Evolutionary conservation across 2,113 vertebrate species (phyloP), one percentile per base, ranked within the genome.

Genomic region (Neotoma lepida): DNA sequence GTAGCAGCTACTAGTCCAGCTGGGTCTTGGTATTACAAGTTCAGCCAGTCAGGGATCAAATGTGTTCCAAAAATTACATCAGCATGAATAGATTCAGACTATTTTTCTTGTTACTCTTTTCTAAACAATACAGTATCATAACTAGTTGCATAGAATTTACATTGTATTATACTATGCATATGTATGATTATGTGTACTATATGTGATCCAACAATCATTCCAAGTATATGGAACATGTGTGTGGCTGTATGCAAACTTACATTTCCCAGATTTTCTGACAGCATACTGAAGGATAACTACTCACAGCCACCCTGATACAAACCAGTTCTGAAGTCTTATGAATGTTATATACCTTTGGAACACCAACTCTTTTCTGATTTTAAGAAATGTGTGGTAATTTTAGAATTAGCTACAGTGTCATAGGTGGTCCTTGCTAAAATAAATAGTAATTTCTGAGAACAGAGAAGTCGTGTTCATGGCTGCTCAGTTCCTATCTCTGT

Each of bases 401-500:
- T 39, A 80, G 26, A 28, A 86, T 89, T 88, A 44, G 88, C 56
- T 78, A 22, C 30, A 46, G 15, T 9, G 39, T 13, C 39, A 33
- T 66, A 87, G 63, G 9, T 74, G 84, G 41, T 63, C 49, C 9
- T 84, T 86, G 24, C 78, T 77, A 68, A 93, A 96, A 92, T 86
- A 89, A 76, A 89, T 77, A 77, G 3, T 6, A 84, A 35, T 20
- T 78, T 2, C 54, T 82, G 7, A 15, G 66, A 73, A 54, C 22
- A 24, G 30, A 61, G 58, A 93, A 30, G 2, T 46, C 61, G 18
- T 64, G 4, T 70, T n/a, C 54, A 15, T 87, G 28, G 85, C 20
- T 74, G 4, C n/a, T 54, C 1, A 22, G 15, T 89, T 20, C 39
- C 39, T 35, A 35, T 46, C 61, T 74, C 28, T 33, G 54, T 35